These are phyloP conservation scores for Ictalurus punctatus DNA, from an alignment of 2,113 vertebrate genomes.

Conservation along the genomic window DNA sequence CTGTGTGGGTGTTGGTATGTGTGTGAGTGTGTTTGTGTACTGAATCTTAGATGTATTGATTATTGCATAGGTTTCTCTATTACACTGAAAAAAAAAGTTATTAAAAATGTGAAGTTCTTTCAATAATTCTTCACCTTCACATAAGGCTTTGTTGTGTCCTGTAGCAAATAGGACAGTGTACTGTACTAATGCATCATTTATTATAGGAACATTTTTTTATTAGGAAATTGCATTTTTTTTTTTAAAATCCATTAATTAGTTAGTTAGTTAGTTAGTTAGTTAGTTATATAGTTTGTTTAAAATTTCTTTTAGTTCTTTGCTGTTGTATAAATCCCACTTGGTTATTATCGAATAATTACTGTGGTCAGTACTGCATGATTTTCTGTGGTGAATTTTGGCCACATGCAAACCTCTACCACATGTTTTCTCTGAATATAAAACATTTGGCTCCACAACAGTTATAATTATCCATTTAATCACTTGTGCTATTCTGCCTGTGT, in stretches of 20 bases:
- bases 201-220: neutral
- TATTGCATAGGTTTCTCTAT: neutral
- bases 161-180: neutral
- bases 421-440: constrained; percentile 30
- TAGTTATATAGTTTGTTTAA: neutral
- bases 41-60: neutral
- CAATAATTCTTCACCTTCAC: neutral
- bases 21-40: constrained; percentile 16
- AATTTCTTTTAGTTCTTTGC: neutral
- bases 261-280: neutral
- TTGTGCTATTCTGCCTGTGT: neutral
- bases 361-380: constrained; percentile 28
- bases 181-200: neutral
- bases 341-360: constrained; percentile 13
- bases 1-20: constrained; percentile 21
- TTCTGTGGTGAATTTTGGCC: constrained; percentile 33
- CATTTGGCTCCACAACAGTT: constrained; percentile 27
- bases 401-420: constrained; percentile 21
- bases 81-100: neutral
- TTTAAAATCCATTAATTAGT: neutral
- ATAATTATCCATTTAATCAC: constrained; percentile 42
- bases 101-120: neutral
- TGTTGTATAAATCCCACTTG: neutral
- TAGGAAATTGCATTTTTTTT: neutral
- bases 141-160: neutral